phyloP scores from a whole-genome alignment of 2,797 vertebrate species.

The Apodemus agrarius region DNA sequence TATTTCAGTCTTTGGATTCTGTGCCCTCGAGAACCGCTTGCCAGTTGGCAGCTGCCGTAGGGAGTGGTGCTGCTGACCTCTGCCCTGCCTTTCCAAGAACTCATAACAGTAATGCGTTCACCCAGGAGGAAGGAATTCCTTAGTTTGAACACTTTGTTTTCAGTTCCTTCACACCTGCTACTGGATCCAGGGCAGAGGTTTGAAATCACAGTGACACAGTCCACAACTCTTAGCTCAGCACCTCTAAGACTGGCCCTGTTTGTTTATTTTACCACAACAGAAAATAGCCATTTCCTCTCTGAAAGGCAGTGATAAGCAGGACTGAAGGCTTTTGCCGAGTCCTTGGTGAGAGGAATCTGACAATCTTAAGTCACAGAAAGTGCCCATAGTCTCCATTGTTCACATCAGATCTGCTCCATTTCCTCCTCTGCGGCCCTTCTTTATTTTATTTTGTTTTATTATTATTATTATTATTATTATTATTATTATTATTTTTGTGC shows the following conservation, averaged over 20 bases:
- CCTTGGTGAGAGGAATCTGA: conserved; percentile 80
- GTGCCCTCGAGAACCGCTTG: conserved; percentile 69
- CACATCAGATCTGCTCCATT: neutral
- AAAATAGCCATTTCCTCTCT: conserved; percentile 81
- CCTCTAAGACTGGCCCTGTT: conserved; percentile 82
- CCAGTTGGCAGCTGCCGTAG: conserved; percentile 51
- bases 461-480: too few species aligned
- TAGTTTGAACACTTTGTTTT: conserved; percentile 76
- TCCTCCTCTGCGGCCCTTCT: conserved; percentile 30
- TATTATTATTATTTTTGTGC: too few species aligned
- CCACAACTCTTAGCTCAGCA: conserved; percentile 81
- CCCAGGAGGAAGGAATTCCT: conserved; percentile 64
- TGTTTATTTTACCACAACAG: conserved; percentile 79
- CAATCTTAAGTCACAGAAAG: conserved; percentile 67
- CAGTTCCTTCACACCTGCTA: conserved; percentile 82
- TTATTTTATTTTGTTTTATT: neutral
- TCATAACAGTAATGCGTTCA: conserved; percentile 27
- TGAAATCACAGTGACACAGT: conserved; percentile 78
- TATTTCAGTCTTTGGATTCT: conserved; percentile 22
- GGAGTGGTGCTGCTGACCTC: conserved; percentile 69
- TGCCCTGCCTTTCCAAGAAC: conserved; percentile 75
- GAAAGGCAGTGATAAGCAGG: conserved; percentile 79
- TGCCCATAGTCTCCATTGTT: conserved; percentile 41
- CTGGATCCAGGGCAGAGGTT: conserved; percentile 62
- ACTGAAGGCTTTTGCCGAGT: conserved; percentile 42